Evolutionary conservation across 2,888 invertebrate species (phyloP).

Genomic region (Agapostemon virescens): DNA sequence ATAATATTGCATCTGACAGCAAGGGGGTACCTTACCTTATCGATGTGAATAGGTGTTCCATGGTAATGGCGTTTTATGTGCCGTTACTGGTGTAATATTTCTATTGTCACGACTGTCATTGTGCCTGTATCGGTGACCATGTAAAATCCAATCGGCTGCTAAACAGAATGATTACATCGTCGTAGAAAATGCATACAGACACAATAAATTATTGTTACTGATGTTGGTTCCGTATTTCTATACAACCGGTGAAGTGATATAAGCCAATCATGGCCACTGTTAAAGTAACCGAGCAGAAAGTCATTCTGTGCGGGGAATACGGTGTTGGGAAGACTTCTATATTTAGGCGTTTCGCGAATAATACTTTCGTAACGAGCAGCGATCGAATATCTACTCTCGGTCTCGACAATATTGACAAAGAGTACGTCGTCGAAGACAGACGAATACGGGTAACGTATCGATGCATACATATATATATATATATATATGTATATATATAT

Average conservation of each 20-base stretch:
- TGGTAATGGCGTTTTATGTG: constrained; percentile 40
- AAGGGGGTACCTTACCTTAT: background rate
- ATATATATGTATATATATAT: constrained; percentile 18
- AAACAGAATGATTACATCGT: constrained; percentile 14
- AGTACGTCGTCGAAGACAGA: constrained; percentile 88
- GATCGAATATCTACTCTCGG: constrained; percentile 94
- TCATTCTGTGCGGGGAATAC: constrained; percentile 97
- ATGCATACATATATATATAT: background rate
- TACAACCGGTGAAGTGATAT: constrained; percentile 41
- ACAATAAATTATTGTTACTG: constrained; percentile 38
- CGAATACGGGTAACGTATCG: constrained; percentile 86
- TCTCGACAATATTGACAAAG: constrained; percentile 93
- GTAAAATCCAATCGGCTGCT: constrained; percentile 20
- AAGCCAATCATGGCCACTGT: constrained; percentile 87
- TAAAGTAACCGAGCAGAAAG: constrained; percentile 92
- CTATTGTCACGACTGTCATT: constrained; percentile 54
- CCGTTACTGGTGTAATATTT: constrained; percentile 41
- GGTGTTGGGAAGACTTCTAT: constrained; percentile 97
- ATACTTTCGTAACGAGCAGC: constrained; percentile 91
- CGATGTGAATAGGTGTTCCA: constrained; percentile 36
- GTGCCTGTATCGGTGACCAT: constrained; percentile 18
- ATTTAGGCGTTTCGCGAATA: constrained; percentile 94
- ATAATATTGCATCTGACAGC: background rate
- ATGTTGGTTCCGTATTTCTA: constrained; percentile 27
- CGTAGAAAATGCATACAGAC: constrained; percentile 6